Conservation (phyloP, 2,888 invertebrate species). For the Rotaria socialis region DNA sequence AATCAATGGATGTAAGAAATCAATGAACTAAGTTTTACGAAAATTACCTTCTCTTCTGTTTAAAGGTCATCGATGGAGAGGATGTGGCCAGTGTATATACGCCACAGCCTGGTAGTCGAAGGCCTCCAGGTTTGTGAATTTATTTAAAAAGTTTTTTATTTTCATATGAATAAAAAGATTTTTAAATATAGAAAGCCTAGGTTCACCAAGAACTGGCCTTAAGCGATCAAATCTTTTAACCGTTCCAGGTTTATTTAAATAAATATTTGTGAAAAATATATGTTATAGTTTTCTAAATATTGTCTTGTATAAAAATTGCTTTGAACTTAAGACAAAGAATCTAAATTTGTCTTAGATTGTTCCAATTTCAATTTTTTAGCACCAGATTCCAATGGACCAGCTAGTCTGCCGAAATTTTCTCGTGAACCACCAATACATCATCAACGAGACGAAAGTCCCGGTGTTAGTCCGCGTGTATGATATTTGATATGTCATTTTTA, state of each 20-base stretch:
- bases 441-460: neutral
- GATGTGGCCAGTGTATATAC: constrained; percentile 59
- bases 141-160: neutral
- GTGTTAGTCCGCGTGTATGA: neutral
- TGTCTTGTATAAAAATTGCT: neutral
- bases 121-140: constrained; percentile 17
- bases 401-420: neutral
- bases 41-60: neutral
- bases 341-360: constrained; percentile 4
- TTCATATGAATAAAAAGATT: neutral
- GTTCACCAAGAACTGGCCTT: neutral
- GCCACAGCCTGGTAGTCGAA: constrained; percentile 55
- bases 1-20: constrained; percentile 28
- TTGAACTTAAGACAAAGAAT: neutral
- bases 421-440: neutral
- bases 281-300: neutral
- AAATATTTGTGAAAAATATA: neutral
- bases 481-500: no score
- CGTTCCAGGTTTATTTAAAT: neutral
- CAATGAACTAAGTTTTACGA: no score
- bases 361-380: constrained; percentile 9
- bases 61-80: constrained; percentile 53
- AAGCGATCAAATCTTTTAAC: neutral
- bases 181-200: neutral
- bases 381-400: neutral